Evolutionary conservation across 37 sponge, comb jelly and placozoan species (phyloP), one percentile per base, ranked within the genome.

Genomic region (Mnemiopsis leidyi): DNA sequence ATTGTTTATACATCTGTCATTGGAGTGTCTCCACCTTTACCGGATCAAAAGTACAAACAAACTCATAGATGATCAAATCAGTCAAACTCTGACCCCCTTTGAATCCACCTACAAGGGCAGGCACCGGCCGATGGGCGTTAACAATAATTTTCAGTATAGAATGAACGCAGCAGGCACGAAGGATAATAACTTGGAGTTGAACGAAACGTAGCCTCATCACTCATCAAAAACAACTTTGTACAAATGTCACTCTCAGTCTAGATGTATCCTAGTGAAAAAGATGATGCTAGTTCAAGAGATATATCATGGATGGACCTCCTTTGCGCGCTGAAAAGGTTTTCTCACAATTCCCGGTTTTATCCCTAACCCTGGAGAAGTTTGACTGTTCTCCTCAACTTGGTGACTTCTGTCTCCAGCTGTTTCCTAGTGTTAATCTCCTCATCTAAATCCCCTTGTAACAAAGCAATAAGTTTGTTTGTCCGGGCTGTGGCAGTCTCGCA

Each of bases 371-470:
- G 61, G 9, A 69, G 9, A 3, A 69, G 73, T 25, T 69, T 69
- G 2, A 69, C 73, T 23, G 24, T 25, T 25, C 73, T 69, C 73
- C 29, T 16, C 7, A 69, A 25, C n/a, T 69, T 69, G 2, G 3
- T 69, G 2, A 79, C 82, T 23, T 79, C 36, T 5, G 36, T 33
- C 38, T 79, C 82, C 82, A 79, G 82, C 38, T 32, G 37, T 33
- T 79, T 79, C 38, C 82, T 79, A 9, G 82, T 35, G 36, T 33
- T 79, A 3, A 16, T 33, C 36, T 79, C 82, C 20, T 79, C 82
- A 16, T 79, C 38, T 31, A 79, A 23, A 1, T 33, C 82, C 1
- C 36, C 5, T 35, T 79, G 37, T 35, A 79, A 20, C 36, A 79
- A 20, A 33, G 21, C 5, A 5, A 79, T 36, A 9, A 30, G 82